A percentile compares a stretch with the other conserved stretches of the same genome.
These are phyloP conservation scores for Sipha flava DNA, from an alignment of 1,140 invertebrate genomes.

Conservation along the genomic window DNA sequence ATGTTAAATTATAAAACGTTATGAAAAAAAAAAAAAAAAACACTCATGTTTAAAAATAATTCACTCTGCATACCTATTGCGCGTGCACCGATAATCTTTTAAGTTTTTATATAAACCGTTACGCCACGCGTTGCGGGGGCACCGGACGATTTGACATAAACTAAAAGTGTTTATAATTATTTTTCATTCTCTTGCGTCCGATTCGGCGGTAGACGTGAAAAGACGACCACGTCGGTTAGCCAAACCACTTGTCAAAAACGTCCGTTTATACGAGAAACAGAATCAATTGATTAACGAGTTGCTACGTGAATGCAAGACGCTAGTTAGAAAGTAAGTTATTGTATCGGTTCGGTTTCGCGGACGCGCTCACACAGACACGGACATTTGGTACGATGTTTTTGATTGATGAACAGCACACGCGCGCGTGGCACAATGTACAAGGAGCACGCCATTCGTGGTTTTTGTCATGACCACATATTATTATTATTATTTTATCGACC, in stretches of 20 bases:
- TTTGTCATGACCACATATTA: too few species aligned
- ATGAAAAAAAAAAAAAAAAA: too few species aligned
- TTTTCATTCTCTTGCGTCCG: too few species aligned
- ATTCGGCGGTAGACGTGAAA: background rate
- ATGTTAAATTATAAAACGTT: too few species aligned
- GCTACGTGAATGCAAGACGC: background rate
- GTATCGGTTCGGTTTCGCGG: too few species aligned
- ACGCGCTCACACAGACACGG: background rate
- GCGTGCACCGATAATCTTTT: too few species aligned
- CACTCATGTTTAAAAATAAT: too few species aligned
- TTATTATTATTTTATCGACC: too few species aligned
- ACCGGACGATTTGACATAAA: background rate
- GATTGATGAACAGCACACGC: constrained; percentile 24
- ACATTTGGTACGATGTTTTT: background rate
- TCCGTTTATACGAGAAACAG: background rate
- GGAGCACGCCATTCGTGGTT: too few species aligned
- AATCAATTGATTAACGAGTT: constrained; percentile 8
- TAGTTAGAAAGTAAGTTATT: constrained; percentile 1
- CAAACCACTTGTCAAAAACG: background rate
- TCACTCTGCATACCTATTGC: too few species aligned
- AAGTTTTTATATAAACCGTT: background rate
- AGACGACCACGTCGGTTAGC: background rate
- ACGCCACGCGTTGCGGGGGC: background rate
- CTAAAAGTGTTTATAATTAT: too few species aligned
- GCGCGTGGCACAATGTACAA: too few species aligned